Conservation (phyloP, 2,797 vertebrate species). For the Enteromius mattozi region DNA sequence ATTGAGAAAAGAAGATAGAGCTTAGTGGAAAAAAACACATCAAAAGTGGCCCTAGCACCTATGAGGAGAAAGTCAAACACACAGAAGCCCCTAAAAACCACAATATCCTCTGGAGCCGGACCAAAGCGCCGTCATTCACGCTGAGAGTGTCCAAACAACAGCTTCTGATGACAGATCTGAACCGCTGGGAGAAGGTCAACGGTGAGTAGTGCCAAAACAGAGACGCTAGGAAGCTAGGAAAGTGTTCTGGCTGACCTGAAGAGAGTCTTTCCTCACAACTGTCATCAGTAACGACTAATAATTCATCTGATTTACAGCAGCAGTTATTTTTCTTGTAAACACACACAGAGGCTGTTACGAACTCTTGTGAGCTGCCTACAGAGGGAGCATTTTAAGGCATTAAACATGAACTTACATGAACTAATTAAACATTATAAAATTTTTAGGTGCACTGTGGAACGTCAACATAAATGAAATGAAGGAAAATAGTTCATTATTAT, state of each 20-base stretch:
- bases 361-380: background rate
- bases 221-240: background rate
- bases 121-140: background rate
- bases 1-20: conserved; percentile 51
- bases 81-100: conserved; percentile 46
- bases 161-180: conserved; percentile 29
- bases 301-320: conserved; percentile 2
- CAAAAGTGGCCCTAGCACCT: conserved; percentile 29
- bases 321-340: background rate
- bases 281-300: conserved; percentile 6
- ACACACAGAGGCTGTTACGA: background rate
- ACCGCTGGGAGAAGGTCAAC: background rate
- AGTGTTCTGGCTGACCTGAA: background rate
- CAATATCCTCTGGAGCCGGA: conserved; percentile 44
- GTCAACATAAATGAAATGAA: background rate
- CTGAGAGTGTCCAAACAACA: conserved; percentile 27
- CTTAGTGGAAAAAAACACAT: conserved; percentile 25
- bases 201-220: conserved; percentile 6
- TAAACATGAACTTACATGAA: background rate
- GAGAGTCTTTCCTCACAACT: background rate
- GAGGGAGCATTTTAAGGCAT: background rate
- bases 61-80: conserved; percentile 36
- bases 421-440: background rate
- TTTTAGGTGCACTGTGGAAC: background rate
- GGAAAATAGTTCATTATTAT: background rate